Base-by-base conservation (phyloP, 2,888 invertebrate species). In the Caenorhabditis doughertyi region DNA sequence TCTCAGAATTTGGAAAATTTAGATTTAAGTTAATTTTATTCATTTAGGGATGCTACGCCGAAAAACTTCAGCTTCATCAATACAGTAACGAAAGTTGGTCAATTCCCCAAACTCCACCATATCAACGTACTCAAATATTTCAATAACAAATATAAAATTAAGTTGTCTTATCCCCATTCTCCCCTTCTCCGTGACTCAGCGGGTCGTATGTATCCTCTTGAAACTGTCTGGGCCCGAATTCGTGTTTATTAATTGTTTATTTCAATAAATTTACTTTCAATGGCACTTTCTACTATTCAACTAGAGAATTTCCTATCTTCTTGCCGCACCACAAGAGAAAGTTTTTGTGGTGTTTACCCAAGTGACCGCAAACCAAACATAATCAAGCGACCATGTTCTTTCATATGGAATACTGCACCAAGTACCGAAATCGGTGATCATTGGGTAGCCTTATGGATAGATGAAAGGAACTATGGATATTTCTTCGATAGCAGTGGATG, bases 341-440 rank as follows among this genome's bases (percentile, higher is more conserved):
- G 13, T 11, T 65, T 65, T 21, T 16, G 35, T 0, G 65, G 65
- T 16, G 51, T 51, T 0, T 67, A 53, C 21, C 67, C 67, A 9
- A 16, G 51, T 21, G 67, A 67, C 25, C 1, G 9, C 4, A 13
- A 35, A 7, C 67, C 67, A 9, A 16, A 8, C 1, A 25, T 49
- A 21, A 0, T 3, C 0, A 47, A 21, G 8, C 25, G 51, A 23
- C 67, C 67, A 23, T 53, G 39, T 23, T 67, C 67, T 5, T 67
- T 67, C 25, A 67, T 67, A 2, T 67, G 67, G 67, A 67, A 67
- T 16, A 67, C 67, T 3, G 35, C 67, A 0, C 67, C 67, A 5
- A 67, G 51, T 35, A 0, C 1, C 21, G 51, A 51, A 16, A 29
- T 35, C 18, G 65, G 65, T 2, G 65, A 65, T 4, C 65, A 65